Percentiles rank a stretch among this genome's conserved stretches.
Evolutionary conservation across 2,113 vertebrate species (phyloP).

Genomic region (Laticauda laticaudata): DNA sequence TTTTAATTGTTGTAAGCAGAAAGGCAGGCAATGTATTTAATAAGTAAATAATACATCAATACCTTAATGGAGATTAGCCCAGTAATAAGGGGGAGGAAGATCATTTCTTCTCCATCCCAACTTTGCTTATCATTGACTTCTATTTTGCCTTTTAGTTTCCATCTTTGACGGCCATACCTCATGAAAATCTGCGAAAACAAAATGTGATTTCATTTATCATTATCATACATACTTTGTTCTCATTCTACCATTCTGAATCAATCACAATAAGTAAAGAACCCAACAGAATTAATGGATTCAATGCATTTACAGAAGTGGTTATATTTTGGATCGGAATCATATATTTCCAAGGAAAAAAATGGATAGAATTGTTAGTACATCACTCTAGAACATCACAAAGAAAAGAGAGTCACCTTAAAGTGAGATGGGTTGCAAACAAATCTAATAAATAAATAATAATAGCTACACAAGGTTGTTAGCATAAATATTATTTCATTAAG

Average conservation of each 20-base stretch:
- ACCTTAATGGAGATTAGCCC: slow-evolving; percentile 98
- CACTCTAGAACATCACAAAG: background rate
- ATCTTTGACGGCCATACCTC: slow-evolving; percentile 93
- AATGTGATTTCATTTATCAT: background rate
- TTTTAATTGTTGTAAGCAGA: background rate
- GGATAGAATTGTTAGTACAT: background rate
- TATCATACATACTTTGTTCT: background rate
- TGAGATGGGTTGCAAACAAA: background rate
- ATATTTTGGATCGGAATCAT: background rate
- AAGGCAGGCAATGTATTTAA: background rate
- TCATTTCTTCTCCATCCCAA: slow-evolving; percentile 94
- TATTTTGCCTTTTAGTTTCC: slow-evolving; percentile 96
- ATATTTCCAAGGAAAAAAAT: slow-evolving; percentile 7
- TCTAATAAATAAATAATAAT: background rate
- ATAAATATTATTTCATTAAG: background rate
- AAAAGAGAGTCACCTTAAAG: background rate
- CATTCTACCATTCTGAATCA: background rate
- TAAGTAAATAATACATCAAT: background rate
- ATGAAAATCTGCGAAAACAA: slow-evolving; percentile 86
- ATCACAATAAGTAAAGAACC: background rate
- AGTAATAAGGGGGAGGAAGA: slow-evolving; percentile 89
- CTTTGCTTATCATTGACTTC: slow-evolving; percentile 96
- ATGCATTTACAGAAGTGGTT: background rate
- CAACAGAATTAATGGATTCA: background rate
- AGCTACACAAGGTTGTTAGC: background rate